Base-by-base conservation (phyloP, 1,140 invertebrate species). In the Drosophila arawakana region DNA sequence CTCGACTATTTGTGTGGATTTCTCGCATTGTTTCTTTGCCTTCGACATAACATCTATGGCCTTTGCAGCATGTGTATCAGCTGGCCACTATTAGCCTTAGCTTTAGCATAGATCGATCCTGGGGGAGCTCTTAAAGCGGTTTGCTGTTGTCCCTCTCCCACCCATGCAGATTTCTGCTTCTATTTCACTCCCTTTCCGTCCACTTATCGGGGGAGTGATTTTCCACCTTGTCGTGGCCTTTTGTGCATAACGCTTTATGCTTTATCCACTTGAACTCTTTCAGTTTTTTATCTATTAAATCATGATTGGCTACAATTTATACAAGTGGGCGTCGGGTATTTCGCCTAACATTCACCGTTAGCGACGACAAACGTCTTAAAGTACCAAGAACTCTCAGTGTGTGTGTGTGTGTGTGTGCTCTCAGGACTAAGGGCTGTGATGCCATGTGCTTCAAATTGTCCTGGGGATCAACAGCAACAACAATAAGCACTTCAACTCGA, bases 301-400 rank as follows among this genome's bases (percentile, higher is more conserved):
- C 83, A 88, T 88, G 83, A 88, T 88, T 88, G 84, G 84, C 83
- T 83, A 88, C 82, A 88, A 86, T 84, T 89, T 80, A 83, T 81
- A 88, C 80, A 88, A 88, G 73, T 88, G 80, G 77, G 71, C 68
- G 57, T 58, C 13, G 34, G 2, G 8, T 15, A 25, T 41, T 46
- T 15, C 18, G 37, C n/a, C 15, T 7, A 37, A 35, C 30, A 44
- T 43, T 25, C n/a, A 10, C 25, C 59, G 50, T 72, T 50, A 30
- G 69, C 69, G 62, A 72, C 61, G 15, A 66, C 15, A 18, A 50
- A 49, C 49, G 49, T 61, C 71, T 73, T 69, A 13, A 72, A 66
- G 61, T 34, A 41, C 43, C 49, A 9, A 25, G 44, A 9, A 34
- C 11, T 30, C 25, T 30, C 25, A 5, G 25, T 30, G 25, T 30